phyloP scores from a whole-genome alignment of 2,797 vertebrate species.

The Threskiornis aethiopicus region DNA sequence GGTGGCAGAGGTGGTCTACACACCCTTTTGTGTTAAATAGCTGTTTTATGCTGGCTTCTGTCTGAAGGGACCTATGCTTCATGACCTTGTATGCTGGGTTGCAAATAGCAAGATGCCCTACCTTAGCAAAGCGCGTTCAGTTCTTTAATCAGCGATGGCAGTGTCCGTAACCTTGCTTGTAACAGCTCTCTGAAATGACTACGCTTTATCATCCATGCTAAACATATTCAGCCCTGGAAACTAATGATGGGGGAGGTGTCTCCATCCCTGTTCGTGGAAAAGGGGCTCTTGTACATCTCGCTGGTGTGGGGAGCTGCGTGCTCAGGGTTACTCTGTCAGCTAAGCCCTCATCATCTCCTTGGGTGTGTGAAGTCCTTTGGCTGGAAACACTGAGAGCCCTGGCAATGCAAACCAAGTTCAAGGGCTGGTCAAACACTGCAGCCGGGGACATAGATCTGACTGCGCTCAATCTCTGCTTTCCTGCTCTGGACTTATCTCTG shows the following conservation, averaged over 20 bases:
- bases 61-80: neutral
- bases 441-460: neutral
- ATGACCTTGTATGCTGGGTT: neutral
- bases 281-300: rapidly evolving
- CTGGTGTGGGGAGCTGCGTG: rapidly evolving
- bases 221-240: neutral
- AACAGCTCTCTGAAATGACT: neutral
- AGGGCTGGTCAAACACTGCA: neutral
- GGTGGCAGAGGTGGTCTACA: neutral
- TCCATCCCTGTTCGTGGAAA: neutral
- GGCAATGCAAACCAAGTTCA: neutral
- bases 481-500: neutral
- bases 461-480: neutral
- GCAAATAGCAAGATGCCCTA: neutral
- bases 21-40: neutral
- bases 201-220: neutral
- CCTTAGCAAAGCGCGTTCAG: neutral
- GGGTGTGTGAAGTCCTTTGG: neutral
- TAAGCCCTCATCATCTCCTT: neutral
- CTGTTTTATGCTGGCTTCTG: neutral
- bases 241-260: neutral
- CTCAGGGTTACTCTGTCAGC: neutral
- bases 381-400: neutral
- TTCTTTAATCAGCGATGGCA: neutral
- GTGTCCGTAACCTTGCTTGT: neutral